Percentiles rank a stretch among this genome's conserved stretches.
Evolutionary conservation across 2,113 vertebrate genomes (phyloP).

Genomic region (Notiomystis cincta): DNA sequence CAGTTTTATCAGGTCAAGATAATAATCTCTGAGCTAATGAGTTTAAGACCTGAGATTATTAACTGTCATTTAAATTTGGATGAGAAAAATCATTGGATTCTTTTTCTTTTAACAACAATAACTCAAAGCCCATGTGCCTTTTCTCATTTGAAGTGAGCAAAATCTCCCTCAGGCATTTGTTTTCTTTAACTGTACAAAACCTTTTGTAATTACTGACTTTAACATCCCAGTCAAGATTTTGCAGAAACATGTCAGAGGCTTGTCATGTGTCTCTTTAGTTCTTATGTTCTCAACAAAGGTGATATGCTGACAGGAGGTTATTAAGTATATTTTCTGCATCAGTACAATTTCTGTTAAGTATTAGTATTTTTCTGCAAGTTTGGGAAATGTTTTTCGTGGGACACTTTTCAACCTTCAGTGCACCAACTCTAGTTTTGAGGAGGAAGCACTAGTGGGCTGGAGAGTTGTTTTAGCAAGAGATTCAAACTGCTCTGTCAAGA

Average conservation of each 20-base stretch:
- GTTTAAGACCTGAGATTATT: conserved; percentile 10
- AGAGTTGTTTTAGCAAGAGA: background rate
- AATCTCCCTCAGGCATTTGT: background rate
- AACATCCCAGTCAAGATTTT: background rate
- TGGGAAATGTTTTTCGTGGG: background rate
- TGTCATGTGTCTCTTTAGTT: background rate
- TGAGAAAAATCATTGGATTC: background rate
- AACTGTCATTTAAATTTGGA: background rate
- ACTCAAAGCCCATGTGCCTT: background rate
- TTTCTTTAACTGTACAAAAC: background rate
- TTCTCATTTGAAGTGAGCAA: background rate
- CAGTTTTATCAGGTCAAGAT: background rate
- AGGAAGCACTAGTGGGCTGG: background rate
- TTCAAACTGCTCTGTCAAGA: background rate
- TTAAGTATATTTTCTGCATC: background rate
- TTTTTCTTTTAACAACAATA: background rate
- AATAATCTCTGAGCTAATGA: conserved; percentile 2
- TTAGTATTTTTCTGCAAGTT: background rate
- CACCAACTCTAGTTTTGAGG: background rate
- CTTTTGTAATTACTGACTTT: conserved; percentile 5
- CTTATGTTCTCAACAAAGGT: background rate
- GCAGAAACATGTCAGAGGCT: background rate
- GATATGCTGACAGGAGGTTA: background rate
- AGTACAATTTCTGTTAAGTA: background rate
- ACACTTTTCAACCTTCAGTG: background rate